Conservation (phyloP, 2,888 invertebrate species). For the Agonopterix heracliana region DNA sequence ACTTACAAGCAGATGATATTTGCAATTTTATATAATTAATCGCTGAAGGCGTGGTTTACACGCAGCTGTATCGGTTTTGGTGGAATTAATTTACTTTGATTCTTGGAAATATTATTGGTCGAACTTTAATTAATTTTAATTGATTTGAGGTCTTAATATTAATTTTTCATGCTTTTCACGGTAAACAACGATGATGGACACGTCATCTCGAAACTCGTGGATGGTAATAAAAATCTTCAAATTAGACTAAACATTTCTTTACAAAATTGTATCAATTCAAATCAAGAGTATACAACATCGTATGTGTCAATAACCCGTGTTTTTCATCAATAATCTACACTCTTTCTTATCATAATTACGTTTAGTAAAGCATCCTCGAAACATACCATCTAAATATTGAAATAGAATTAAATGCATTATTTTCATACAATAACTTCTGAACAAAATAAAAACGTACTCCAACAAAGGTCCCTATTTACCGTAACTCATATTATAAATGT, state of each 20-base stretch:
- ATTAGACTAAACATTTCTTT: no score
- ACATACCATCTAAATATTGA: conserved; percentile 58
- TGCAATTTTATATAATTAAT: conserved; percentile 41
- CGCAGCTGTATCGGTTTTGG: conserved; percentile 34
- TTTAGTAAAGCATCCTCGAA: conserved; percentile 36
- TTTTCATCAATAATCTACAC: no score
- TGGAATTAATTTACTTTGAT: conserved; percentile 10
- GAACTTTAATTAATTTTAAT: no score
- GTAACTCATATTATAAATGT: conserved; percentile 73
- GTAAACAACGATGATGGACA: no score
- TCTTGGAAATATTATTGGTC: background rate
- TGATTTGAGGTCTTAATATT: no score
- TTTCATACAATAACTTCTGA: conserved; percentile 65
- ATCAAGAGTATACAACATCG: background rate
- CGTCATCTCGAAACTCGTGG: no score
- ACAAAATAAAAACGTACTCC: conserved; percentile 53
- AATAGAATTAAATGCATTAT: conserved; percentile 70
- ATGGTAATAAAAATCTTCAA: no score
- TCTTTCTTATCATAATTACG: background rate
- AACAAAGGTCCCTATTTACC: conserved; percentile 67
- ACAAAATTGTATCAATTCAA: no score
- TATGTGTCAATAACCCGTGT: background rate
- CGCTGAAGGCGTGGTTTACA: conserved; percentile 30
- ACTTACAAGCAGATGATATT: conserved; percentile 29
- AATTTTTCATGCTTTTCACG: no score